Evolutionary conservation across 2,888 invertebrate genomes (phyloP), one percentile per base, ranked within the genome.

Genomic region (Chrysolina americana): DNA sequence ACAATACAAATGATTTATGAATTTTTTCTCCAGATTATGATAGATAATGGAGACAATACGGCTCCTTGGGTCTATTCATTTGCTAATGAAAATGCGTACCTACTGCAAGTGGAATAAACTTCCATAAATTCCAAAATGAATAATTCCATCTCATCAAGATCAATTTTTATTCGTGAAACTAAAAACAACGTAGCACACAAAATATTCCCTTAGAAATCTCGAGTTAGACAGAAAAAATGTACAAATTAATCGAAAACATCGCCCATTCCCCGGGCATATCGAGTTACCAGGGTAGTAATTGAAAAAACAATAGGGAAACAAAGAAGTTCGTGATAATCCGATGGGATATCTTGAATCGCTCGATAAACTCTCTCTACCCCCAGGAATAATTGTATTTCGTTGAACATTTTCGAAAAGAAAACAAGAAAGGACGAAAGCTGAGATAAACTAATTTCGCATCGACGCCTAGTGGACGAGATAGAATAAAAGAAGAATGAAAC

Each of bases 381-480:
- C 72, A 68, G 48, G 44, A 72, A 68, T 66, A 72, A 72, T 72
- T 72, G 72, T 66, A 28, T n/a, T n/a, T n/a, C n/a, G n/a, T n/a
- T n/a, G n/a, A n/a, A n/a, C n/a, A 28, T 72, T 72, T 62, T 66
- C 62, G 41, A 63, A 68, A 72, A 68, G 63, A 41, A 68, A 41
- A 48, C 44, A 17, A 50, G 59, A 48, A 62, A 53, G n/a, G 28
- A 64, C 66, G 44, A 28, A 50, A 48, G 28, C 13, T 23, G 17
- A 47, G 28, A 23, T 23, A n/a, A 59, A 17, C 13, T 59, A 59
- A 59, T 59, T 59, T 36, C 36, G 59, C 59, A 17, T 15, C n/a
- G 28, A 6, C n/a, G 59, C n/a, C 3, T 9, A 28, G n/a, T n/a
- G 10, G 28, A 17, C 23, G 36, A 8, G 13, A n/a, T 36, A n/a